Evolutionary conservation across 2,113 vertebrate species (phyloP), one percentile per base, ranked within the genome.

Genomic region (Tupaia chinensis): DNA sequence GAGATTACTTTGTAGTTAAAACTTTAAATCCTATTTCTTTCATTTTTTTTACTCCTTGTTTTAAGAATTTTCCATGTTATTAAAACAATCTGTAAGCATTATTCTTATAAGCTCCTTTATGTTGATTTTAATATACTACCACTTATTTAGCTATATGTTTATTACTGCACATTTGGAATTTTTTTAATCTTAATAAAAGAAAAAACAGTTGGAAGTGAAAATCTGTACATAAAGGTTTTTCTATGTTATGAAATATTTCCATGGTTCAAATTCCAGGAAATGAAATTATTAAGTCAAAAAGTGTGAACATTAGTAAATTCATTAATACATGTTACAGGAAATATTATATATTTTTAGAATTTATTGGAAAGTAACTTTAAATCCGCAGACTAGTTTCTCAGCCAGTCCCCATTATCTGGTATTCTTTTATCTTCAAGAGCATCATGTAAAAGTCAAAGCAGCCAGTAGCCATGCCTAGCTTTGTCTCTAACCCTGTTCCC

Each of bases 61-160:
- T 80, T 92, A 91, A 65, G 17, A 15, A 58, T 78, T 94, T 91
- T 88, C 23, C 5, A 25, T 77, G 73, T 96, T 92, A 92, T 95
- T 95, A 93, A 89, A 92, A 68, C 81, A 93, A 89, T 95, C 95
- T 92, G 29, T 97, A 95, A 95, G 91, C 76, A 86, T 96, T 92
- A 63, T 85, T 91, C 92, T 95, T 87, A 69, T 93, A 90, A 78
- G 56, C 20, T 94, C 3, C 16, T 60, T 91, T 93, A 77, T 69
- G n/a, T 90, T 81, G 25, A 92, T 93, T 96, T 97, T 20, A 84
- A 29, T 79, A 83, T 76, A 89, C 15, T 34, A n/a, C 27, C 85
- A 10, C 25, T 97, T 80, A 95, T 74, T 93, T 80, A 93, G 60
- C 54, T 13, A 61, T 86, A 23, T 89, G 78, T 77, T 25, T 90